Percentiles rank a stretch among this genome's conserved stretches.
Conservation (phyloP, 2,797 vertebrate genomes). For the Antrozous pallidus region DNA sequence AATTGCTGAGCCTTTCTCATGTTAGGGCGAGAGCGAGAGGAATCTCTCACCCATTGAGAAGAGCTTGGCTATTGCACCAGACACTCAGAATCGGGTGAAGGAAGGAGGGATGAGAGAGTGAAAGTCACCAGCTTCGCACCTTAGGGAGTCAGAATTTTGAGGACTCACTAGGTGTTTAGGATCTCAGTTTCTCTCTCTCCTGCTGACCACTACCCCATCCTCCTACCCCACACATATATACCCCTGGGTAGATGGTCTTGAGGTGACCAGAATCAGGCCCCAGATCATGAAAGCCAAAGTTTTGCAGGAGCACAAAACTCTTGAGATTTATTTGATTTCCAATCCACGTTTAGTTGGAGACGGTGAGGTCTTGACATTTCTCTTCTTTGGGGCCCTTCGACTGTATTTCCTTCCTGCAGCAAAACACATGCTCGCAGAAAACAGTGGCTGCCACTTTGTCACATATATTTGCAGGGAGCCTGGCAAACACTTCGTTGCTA, state of each 20-base stretch:
- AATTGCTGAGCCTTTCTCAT: background rate
- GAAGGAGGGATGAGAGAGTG: background rate
- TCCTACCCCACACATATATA: background rate
- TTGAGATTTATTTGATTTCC: background rate
- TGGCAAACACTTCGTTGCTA: background rate
- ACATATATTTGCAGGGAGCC: background rate
- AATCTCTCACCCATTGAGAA: background rate
- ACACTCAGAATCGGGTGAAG: background rate
- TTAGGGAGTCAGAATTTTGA: background rate
- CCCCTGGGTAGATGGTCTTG: background rate
- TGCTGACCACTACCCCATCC: background rate
- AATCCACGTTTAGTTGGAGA: background rate
- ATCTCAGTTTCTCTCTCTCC: background rate
- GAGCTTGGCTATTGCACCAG: background rate
- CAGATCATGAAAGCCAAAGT: background rate
- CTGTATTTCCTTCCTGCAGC: background rate
- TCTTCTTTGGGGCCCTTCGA: background rate
- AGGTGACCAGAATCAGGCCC: background rate
- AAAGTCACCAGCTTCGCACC: background rate
- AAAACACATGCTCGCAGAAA: background rate
- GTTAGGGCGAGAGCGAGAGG: background rate
- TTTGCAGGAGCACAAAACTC: background rate
- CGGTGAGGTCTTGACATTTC: background rate
- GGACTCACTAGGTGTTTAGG: background rate
- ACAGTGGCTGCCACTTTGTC: background rate